Evolutionary conservation across 2,797 vertebrate genomes (phyloP).

Genomic region (Lepidocolaptes lacrymiger): DNA sequence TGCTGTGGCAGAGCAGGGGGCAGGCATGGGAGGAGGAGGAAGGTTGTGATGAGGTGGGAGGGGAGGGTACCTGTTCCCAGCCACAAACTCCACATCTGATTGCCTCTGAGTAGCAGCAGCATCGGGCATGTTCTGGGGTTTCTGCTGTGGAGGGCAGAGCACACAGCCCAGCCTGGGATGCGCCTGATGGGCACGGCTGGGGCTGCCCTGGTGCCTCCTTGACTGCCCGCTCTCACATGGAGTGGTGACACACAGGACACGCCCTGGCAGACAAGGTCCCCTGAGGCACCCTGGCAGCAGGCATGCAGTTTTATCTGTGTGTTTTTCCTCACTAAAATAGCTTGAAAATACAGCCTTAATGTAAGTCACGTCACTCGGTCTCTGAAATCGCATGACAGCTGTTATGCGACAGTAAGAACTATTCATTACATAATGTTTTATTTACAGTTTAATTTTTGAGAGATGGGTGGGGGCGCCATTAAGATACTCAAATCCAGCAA

Average conservation of each 20-base stretch:
- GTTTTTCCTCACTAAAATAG: not conserved
- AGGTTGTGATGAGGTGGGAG: not conserved
- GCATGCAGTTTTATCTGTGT: not conserved
- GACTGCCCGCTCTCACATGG: fast-evolving
- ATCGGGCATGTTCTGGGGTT: fast-evolving
- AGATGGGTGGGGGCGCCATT: not conserved
- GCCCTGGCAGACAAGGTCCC: not conserved
- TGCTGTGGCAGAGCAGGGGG: too few relatives aligned
- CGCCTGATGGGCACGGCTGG: not conserved
- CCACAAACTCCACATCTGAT: fast-evolving
- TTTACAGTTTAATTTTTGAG: not conserved
- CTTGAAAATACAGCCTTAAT: not conserved
- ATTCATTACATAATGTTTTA: not conserved
- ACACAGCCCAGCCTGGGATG: fast-evolving
- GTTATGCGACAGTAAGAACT: not conserved
- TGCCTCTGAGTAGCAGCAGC: not conserved
- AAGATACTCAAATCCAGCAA: not conserved
- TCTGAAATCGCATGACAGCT: not conserved
- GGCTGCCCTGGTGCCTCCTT: not conserved
- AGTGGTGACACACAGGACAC: fast-evolving
- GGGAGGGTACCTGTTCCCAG: fast-evolving
- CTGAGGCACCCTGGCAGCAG: too few relatives aligned
- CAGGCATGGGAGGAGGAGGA: fast-evolving
- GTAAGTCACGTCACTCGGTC: fast-evolving
- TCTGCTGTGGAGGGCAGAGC: not conserved